Percentiles rank a stretch among this genome's conserved stretches.
These are phyloP conservation scores for Periparus ater DNA, from an alignment of 2,797 vertebrate species.

Conservation along the genomic window DNA sequence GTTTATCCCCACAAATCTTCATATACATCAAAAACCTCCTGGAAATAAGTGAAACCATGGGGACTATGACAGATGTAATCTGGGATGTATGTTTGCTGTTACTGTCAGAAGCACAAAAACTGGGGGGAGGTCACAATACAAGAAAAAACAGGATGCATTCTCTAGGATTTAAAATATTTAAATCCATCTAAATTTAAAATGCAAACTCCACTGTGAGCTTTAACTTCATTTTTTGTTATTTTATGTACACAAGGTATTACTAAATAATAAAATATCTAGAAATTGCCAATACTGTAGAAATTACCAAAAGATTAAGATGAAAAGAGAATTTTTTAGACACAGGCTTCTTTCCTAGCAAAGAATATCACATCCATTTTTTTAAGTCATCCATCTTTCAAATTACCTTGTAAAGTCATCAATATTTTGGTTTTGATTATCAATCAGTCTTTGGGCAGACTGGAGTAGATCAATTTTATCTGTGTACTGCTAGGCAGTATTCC, in stretches of 20 bases:
- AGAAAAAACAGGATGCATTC: background rate
- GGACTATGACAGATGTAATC: background rate
- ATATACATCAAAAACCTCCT: background rate
- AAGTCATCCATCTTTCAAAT: background rate
- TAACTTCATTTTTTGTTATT: background rate
- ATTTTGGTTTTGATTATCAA: conserved; percentile 12
- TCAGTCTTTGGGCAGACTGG: background rate
- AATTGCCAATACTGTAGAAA: background rate
- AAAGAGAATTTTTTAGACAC: background rate
- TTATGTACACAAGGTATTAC: background rate
- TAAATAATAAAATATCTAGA: background rate
- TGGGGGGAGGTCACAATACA: background rate
- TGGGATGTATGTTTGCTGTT: background rate
- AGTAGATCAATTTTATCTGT: background rate
- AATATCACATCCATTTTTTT: background rate
- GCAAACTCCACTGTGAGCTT: background rate
- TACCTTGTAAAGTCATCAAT: background rate
- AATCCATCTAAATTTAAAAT: background rate
- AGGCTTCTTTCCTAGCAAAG: background rate
- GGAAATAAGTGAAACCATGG: background rate
- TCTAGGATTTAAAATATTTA: background rate
- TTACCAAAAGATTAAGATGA: background rate
- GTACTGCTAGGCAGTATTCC: background rate
- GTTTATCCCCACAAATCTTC: background rate
- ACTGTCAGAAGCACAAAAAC: background rate